These are phyloP conservation scores for Alectoris magna DNA, from an alignment of 2,797 vertebrate species.

Conservation along the genomic window DNA sequence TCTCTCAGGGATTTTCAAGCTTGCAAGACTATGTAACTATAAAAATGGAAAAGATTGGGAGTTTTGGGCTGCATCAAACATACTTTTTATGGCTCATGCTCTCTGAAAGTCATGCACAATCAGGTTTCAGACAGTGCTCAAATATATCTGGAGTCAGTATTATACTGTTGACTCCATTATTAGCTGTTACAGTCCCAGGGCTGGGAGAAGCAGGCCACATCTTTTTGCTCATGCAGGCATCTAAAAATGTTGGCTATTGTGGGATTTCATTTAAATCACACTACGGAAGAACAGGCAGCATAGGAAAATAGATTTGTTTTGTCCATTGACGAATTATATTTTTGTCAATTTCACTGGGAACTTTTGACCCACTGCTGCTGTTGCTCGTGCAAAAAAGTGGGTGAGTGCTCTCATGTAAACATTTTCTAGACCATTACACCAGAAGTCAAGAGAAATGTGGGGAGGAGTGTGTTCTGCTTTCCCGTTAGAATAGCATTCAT, in stretches of 20 bases:
- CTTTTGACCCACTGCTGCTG: not conserved
- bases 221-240: conserved; percentile 28
- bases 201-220: conserved; percentile 22
- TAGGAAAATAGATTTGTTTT: conserved; percentile 23
- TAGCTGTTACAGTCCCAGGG: conserved; percentile 32
- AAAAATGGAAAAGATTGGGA: conserved; percentile 49
- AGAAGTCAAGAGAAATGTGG: not conserved
- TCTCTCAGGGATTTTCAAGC: conserved; percentile 60
- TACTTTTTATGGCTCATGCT: conserved; percentile 56
- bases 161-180: conserved; percentile 3
- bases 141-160: not conserved
- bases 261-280: conserved; percentile 49
- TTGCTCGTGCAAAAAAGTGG: not conserved
- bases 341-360: not conserved
- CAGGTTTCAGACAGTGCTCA: conserved; percentile 56
- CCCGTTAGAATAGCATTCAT: not conserved
- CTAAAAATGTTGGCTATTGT: conserved; percentile 40
- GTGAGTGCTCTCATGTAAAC: not conserved
- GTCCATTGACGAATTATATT: not conserved
- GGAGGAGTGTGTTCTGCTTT: not conserved
- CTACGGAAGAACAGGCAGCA: not conserved
- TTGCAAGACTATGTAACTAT: conserved; percentile 29
- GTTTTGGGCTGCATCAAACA: conserved; percentile 26
- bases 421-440: conserved; percentile 8
- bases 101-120: conserved; percentile 59